Conservation (phyloP, 2,888 invertebrate genomes). For the Acrobasis repandana region DNA sequence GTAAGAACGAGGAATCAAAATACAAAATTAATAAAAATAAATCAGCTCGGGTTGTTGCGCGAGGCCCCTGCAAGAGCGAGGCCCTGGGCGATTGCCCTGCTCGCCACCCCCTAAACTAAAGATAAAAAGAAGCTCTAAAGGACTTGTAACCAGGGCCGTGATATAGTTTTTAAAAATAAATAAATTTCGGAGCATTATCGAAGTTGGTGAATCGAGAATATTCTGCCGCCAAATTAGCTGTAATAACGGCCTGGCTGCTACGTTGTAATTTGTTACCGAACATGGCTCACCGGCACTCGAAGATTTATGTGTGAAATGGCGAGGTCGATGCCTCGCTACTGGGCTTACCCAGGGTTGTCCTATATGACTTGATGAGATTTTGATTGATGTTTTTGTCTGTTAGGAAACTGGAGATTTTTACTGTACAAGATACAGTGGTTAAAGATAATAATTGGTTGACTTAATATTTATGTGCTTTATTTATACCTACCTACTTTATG, state of each 20-base stretch:
- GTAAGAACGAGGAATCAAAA: too few relatives aligned
- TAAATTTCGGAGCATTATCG: too few relatives aligned
- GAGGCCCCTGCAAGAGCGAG: too few relatives aligned
- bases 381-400: constrained; percentile 17
- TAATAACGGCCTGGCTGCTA: constrained; percentile 70
- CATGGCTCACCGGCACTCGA: constrained; percentile 44
- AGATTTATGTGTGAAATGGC: constrained; percentile 73
- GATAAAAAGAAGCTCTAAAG: too few relatives aligned
- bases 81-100: too few relatives aligned
- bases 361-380: constrained; percentile 9
- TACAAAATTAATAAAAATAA: too few relatives aligned
- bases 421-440: constrained; percentile 2
- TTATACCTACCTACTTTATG: too few relatives aligned
- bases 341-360: constrained; percentile 21
- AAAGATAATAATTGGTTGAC: constrained; percentile 7
- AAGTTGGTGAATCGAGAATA: constrained; percentile 26
- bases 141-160: too few relatives aligned
- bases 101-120: too few relatives aligned
- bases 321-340: constrained; percentile 57
- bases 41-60: too few relatives aligned
- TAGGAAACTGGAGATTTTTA: not conserved
- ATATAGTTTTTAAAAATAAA: too few relatives aligned
- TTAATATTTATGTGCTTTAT: not conserved
- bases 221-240: constrained; percentile 68
- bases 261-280: constrained; percentile 68